A percentile compares a stretch with the other conserved stretches of the same genome.
Conservation (phyloP, 2,797 vertebrate genomes). For the Xiphophorus birchmanni region DNA sequence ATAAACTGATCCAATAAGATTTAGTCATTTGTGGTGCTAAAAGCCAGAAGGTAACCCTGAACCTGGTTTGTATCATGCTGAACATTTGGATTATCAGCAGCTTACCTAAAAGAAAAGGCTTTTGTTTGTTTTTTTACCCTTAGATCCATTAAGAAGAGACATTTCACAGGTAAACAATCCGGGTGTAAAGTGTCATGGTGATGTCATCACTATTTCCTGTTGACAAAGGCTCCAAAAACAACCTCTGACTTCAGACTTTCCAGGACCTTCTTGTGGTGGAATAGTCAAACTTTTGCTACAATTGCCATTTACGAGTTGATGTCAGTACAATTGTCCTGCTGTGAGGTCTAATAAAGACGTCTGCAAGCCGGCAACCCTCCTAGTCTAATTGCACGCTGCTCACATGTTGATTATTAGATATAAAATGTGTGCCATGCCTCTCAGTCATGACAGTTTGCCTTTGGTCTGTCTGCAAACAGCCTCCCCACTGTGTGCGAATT, state of each 20-base stretch:
- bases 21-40: neutral
- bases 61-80: neutral
- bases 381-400: conserved; percentile 16
- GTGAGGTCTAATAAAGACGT: conserved; percentile 25
- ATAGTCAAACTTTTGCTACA: conserved; percentile 12
- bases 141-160: neutral
- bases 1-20: neutral
- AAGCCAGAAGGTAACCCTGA: neutral
- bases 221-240: neutral
- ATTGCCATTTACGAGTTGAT: conserved; percentile 9
- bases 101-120: neutral
- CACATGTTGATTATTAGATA: conserved; percentile 35
- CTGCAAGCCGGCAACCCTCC: conserved; percentile 19
- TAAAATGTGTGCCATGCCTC: conserved; percentile 19
- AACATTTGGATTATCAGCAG: neutral
- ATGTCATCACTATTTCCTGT: neutral
- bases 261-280: conserved; percentile 17
- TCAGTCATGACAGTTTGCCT: conserved; percentile 21
- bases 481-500: conserved; percentile 50
- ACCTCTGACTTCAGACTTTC: conserved; percentile 28
- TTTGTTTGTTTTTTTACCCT: neutral
- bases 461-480: conserved; percentile 17
- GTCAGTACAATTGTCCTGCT: conserved; percentile 21
- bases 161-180: neutral
- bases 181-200: neutral